Conservation (phyloP, 1,140 invertebrate species). For the Trinorchestia longiramus region DNA sequence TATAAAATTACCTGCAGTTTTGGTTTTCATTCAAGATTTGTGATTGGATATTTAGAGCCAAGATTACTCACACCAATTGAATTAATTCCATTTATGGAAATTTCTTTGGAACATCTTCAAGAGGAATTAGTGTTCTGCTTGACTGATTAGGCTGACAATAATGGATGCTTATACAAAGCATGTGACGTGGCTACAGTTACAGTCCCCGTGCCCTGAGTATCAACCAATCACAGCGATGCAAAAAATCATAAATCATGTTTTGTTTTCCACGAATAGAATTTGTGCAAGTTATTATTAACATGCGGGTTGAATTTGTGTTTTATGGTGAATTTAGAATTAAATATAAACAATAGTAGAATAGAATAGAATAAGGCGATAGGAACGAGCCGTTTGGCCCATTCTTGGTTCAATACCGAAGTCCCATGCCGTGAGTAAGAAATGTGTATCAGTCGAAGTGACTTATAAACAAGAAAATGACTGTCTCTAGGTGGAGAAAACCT, state of each 20-base stretch:
- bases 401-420: too few species aligned
- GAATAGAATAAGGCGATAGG: too few species aligned
- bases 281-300: not conserved
- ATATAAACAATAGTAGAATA: too few species aligned
- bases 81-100: not conserved
- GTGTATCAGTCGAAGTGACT: too few species aligned
- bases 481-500: too few species aligned
- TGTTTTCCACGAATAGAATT: not conserved
- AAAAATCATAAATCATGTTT: not conserved
- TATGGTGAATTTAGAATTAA: too few species aligned
- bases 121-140: not conserved
- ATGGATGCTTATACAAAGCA: not conserved
- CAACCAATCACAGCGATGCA: not conserved
- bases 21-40: slow-evolving; percentile 15
- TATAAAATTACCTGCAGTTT: not conserved
- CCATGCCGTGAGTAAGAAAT: too few species aligned
- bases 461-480: too few species aligned
- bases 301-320: not conserved
- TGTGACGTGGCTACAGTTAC: not conserved
- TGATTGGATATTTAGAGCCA: not conserved
- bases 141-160: not conserved
- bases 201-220: not conserved
- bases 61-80: slow-evolving; percentile 4
- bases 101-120: not conserved
- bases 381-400: too few species aligned